Conservation (phyloP, 1,140 invertebrate species). For the Popillia japonica region DNA sequence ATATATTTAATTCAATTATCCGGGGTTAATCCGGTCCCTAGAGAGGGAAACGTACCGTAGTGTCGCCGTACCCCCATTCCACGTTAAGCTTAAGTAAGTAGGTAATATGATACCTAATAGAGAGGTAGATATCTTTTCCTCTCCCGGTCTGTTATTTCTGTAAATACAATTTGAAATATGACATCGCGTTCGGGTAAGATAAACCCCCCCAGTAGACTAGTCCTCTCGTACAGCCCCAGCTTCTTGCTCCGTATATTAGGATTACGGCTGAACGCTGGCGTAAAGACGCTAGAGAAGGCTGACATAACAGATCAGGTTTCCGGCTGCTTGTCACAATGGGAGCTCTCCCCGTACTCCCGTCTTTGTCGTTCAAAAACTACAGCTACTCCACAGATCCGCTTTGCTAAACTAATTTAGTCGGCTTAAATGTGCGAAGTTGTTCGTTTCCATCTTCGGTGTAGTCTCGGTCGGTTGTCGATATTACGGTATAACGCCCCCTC, state of each 20-base stretch:
- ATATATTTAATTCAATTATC: constrained; percentile 20
- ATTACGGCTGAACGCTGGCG: not conserved
- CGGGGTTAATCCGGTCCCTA: not conserved
- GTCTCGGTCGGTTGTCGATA: not conserved
- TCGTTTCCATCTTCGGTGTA: not conserved
- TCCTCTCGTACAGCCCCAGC: no score
- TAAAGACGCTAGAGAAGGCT: not conserved
- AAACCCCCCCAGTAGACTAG: no score
- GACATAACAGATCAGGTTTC: constrained; percentile 18
- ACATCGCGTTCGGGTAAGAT: not conserved
- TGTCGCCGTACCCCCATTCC: not conserved
- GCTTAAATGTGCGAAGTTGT: constrained; percentile 10
- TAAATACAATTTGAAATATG: constrained; percentile 16
- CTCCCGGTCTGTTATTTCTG: not conserved
- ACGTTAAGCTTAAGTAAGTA: not conserved
- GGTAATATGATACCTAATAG: constrained; percentile 6
- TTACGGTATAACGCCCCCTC: not conserved
- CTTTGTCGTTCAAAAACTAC: not conserved
- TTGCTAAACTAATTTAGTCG: constrained; percentile 6
- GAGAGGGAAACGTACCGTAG: not conserved
- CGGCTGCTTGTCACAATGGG: not conserved
- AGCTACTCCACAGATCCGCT: constrained; percentile 7
- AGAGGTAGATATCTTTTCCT: constrained; percentile 4
- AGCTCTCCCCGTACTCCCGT: not conserved
- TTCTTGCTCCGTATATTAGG: not conserved